Evolutionary conservation across 1,140 invertebrate genomes (phyloP).

Genomic region (Bombus haemorrhoidalis): DNA sequence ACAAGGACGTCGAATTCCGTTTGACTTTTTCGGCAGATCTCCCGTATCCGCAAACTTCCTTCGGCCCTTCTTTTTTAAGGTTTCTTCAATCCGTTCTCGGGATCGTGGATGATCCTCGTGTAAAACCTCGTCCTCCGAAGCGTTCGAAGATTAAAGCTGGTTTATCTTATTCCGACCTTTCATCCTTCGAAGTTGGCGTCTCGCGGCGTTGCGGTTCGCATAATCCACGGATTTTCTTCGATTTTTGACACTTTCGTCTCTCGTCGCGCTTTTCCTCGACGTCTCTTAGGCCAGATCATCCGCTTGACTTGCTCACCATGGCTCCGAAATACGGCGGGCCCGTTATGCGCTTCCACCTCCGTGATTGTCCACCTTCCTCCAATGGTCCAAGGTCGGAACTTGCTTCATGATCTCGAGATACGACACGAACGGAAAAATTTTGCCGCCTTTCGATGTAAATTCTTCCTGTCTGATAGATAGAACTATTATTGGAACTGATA

Average conservation of each 20-base stretch:
- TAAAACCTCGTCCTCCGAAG: conserved; percentile 3
- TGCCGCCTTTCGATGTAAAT: too few species aligned
- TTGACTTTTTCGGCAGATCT: conserved; percentile 51
- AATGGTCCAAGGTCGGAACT: too few species aligned
- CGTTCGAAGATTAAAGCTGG: conserved; percentile 50
- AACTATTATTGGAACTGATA: too few species aligned
- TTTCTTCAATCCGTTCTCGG: conserved; percentile 27
- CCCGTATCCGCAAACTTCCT: neutral
- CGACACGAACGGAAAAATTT: too few species aligned
- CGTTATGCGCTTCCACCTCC: too few species aligned
- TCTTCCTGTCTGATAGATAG: too few species aligned
- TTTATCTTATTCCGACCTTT: conserved; percentile 40
- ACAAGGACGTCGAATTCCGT: neutral
- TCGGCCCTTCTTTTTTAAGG: neutral
- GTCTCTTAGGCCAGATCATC: conserved; percentile 37
- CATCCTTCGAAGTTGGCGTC: neutral
- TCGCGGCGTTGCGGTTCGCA: neutral
- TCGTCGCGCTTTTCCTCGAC: neutral
- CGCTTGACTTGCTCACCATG: conserved; percentile 51
- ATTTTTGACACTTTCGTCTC: neutral
- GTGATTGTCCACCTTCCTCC: neutral
- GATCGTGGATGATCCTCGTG: conserved; percentile 48
- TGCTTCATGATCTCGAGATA: neutral
- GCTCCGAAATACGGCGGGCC: neutral
- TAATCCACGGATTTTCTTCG: conserved; percentile 19